Base-by-base conservation (phyloP, 2,888 invertebrate genomes). In the Arctia plantaginis region DNA sequence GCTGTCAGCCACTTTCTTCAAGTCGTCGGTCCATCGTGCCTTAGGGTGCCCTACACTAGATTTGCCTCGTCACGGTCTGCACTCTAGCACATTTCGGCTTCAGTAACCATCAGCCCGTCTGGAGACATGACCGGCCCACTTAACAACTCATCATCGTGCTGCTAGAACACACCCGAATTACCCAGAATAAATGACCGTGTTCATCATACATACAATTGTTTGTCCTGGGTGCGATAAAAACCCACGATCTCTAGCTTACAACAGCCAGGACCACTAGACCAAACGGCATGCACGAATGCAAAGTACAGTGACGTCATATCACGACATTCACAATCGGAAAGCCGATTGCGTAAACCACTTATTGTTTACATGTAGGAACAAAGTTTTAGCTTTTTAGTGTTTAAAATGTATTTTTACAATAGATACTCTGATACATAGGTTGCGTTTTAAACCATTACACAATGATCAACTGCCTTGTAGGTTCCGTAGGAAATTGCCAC, bases 261-360 rank as follows among this genome's bases (percentile, higher is more conserved):
- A 8, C 23, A 20, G 51, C 8, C 8, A 23, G 23, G 20, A 51
- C 51, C 51, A 51, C 44, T 12, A 44, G 44, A 44, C 47, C 20
- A 47, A 47, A 6, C 18, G 18, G 1, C 8, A 23, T 51, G 51
- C n/a, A 55, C 10, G n/a, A 55, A 55, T 0, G 10, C 35, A n/a
- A 39, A 15, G 69, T 55, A 39, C 51, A 55, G 35, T 55, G 69
- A 55, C 55, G 35, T 39, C 51, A 35, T 47, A 55, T 20, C 15
- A n/a, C 35, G 51, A 55, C 35, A 35, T 39, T 69, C 35, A 35
- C 51, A 69, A 55, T 69, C 35, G 69, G 13, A n/a, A 69, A 47
- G 18, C 51, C 18, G 35, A 18, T 69, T 55, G 55, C 69, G 69
- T 69, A 69, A 69, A 35, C 15, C 51, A 69, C 68, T 55, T 55